Percentiles rank a stretch among this genome's conserved stretches.
Evolutionary conservation across 2,888 invertebrate genomes (phyloP).

Genomic region (Eubasilissa splendida): DNA sequence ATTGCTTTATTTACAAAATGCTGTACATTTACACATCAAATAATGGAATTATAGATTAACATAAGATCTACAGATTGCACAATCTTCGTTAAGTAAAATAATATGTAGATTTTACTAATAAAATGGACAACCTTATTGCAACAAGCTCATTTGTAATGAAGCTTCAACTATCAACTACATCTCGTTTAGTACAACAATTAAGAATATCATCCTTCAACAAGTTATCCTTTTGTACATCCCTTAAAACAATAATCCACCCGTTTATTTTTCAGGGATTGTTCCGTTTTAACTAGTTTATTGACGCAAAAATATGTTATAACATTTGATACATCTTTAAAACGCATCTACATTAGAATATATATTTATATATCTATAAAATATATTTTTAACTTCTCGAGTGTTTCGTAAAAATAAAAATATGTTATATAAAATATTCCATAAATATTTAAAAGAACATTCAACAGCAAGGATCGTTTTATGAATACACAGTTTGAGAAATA

Average conservation of each 20-base stretch:
- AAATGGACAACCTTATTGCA: conserved; percentile 55
- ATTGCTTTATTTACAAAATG: conserved; percentile 38
- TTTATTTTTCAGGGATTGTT: neutral
- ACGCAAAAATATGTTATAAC: conserved; percentile 3
- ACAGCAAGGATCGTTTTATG: neutral
- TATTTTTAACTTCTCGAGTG: too few relatives aligned
- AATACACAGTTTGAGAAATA: neutral
- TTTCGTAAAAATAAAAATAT: neutral
- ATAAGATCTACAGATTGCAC: conserved; percentile 53
- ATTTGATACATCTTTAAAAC: neutral
- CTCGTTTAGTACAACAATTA: conserved; percentile 12
- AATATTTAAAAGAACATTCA: conserved; percentile 15
- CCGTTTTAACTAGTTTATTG: neutral
- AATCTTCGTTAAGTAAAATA: conserved; percentile 48
- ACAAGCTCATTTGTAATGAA: conserved; percentile 53
- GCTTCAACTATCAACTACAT: conserved; percentile 29
- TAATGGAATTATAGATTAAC: conserved; percentile 27
- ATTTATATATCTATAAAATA: neutral
- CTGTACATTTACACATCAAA: conserved; percentile 14
- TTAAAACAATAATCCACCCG: conserved; percentile 7
- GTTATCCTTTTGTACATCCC: conserved; percentile 3
- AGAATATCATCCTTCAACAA: conserved; percentile 35
- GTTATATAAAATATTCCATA: conserved; percentile 7
- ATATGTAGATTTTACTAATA: conserved; percentile 44
- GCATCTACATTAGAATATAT: conserved; percentile 16